Evolutionary conservation across 2,888 invertebrate species (phyloP), one percentile per base, ranked within the genome.

Genomic region (Coelogynopora nodosa): DNA sequence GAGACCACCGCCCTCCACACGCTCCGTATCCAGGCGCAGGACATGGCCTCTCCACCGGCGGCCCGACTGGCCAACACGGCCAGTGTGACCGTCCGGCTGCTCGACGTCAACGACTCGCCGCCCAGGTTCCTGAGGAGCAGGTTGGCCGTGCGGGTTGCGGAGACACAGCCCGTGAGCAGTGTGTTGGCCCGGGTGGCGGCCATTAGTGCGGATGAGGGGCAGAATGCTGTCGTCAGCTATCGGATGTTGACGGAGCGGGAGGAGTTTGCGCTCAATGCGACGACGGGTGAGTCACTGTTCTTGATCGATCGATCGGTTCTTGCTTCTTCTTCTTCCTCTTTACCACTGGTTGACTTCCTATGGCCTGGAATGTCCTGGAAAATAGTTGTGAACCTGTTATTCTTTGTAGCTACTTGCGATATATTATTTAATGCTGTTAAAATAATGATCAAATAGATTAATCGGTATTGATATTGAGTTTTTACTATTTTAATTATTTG

Each of bases 21-120:
- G 2, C 67, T 87, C 13, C 23, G 28, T 30, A 49, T 87, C 27
- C 67, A 30, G 28, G 87, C 85, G 30, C 27, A 31, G 31, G 87
- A 87, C 86, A 30, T 74, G 30, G 85, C 30, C 29, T 27, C 30
- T 13, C 84, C 84, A 2, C 2, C 84, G 2, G n/a, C n/a, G n/a
- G 10, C 27, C 67, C 85, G 67, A 18, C 67, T 28, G n/a, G n/a
- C 81, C 0, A 67, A 23, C n/a, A 80, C 74, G 0, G 31, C 49
- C 18, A 74, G 74, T 2, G 85, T 87, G 1, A 87, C 23, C 30
- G 80, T 87, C 49, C 18, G 28, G 0, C 85, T 87, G n/a, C 85
- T 87, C 5, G 87, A 87, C 30, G 85, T 87, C 0, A 87, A 87
- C 81, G 87, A 87, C 31, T 87, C 87, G 23, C 87, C 87, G 29